Evolutionary conservation across 1,140 invertebrate genomes (phyloP).

Genomic region (Spodoptera frugiperda): DNA sequence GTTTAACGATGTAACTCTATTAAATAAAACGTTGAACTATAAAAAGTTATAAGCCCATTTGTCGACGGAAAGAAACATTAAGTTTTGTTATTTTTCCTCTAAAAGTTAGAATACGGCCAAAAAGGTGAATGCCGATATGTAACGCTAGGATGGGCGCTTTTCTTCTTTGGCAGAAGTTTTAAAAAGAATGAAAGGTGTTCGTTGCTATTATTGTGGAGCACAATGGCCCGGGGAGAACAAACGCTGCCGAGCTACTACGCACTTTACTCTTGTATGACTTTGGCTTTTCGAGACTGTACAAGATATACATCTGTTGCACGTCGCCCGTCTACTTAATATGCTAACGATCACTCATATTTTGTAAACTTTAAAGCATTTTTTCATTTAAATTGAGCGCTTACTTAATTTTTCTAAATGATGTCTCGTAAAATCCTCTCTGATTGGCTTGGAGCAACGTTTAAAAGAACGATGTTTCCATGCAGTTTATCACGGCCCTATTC

Average conservation of each 20-base stretch:
- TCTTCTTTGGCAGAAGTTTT: conserved; percentile 36
- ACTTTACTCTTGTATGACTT: conserved; percentile 27
- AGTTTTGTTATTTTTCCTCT: neutral
- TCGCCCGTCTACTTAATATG: neutral
- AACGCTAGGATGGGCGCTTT: conserved; percentile 41
- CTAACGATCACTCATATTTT: neutral
- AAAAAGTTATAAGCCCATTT: neutral
- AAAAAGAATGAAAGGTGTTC: conserved; percentile 45
- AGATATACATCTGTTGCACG: neutral
- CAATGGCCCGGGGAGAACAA: conserved; percentile 36
- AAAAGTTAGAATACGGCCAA: neutral
- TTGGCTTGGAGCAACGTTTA: too few species aligned
- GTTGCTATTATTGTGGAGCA: conserved; percentile 33
- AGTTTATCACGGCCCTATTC: conserved; percentile 19
- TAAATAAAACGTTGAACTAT: too few species aligned
- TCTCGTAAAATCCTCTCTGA: neutral
- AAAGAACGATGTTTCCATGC: conserved; percentile 13
- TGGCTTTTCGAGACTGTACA: neutral
- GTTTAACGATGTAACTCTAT: too few species aligned
- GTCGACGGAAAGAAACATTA: too few species aligned
- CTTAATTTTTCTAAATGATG: neutral
- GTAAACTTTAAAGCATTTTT: neutral
- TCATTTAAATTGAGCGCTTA: neutral
- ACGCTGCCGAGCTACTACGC: conserved; percentile 22
- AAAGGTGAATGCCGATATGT: conserved; percentile 25